phyloP scores from a whole-genome alignment of 1,140 invertebrate species.

The Cecropterus lyciades region DNA sequence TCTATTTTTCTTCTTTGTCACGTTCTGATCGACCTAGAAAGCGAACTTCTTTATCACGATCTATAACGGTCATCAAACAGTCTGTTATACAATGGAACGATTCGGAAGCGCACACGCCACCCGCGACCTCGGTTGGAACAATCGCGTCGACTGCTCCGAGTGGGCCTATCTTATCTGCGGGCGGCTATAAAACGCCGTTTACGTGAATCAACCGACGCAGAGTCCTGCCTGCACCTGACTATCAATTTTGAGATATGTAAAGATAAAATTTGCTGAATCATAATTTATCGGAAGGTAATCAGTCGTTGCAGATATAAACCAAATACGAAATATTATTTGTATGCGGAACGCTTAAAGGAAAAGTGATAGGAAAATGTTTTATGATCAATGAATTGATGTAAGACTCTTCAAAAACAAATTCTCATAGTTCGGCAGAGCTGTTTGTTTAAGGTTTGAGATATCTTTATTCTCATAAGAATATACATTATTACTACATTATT shows the following conservation, averaged over 20 bases:
- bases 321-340: neutral
- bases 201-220: neutral
- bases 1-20: constrained; percentile 5
- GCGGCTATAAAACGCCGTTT: neutral
- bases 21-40: too few species aligned
- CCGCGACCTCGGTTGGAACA: too few species aligned
- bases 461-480: too few species aligned
- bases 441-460: too few species aligned
- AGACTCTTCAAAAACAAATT: too few species aligned
- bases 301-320: neutral
- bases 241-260: neutral
- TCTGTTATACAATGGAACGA: neutral
- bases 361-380: too few species aligned
- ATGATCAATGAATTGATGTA: too few species aligned
- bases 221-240: neutral
- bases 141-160: too few species aligned
- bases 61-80: neutral
- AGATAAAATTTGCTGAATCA: neutral
- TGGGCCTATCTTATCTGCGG: neutral
- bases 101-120: neutral
- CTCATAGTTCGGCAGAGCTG: too few species aligned
- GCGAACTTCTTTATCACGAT: neutral
- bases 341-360: too few species aligned
- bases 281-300: neutral
- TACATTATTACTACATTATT: too few species aligned